Evolutionary conservation across 2,113 vertebrate species (phyloP).

Genomic region (Paedocypris sp.): DNA sequence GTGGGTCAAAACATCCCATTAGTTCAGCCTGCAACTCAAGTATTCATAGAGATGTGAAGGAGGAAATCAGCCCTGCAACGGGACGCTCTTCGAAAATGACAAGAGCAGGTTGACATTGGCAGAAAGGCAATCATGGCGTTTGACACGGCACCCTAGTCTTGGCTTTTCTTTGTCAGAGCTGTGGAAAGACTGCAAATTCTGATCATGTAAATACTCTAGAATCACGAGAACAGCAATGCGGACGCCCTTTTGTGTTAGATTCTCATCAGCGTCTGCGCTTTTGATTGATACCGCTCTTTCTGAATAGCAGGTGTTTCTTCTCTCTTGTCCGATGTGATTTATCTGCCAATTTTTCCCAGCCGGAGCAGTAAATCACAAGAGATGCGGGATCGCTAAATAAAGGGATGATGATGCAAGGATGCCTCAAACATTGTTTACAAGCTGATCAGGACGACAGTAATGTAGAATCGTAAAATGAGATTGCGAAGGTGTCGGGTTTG

Average conservation of each 20-base stretch:
- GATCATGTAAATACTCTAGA: constrained; percentile 18
- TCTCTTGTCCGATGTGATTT: constrained; percentile 44
- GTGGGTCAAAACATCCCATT: not conserved
- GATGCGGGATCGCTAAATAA: constrained; percentile 44
- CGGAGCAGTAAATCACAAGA: constrained; percentile 34
- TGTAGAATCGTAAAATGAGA: not conserved
- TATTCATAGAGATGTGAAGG: not conserved
- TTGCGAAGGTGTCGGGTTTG: not conserved
- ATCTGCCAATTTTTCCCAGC: constrained; percentile 50
- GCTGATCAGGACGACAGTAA: not conserved
- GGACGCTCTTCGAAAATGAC: not conserved
- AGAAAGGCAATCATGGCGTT: not conserved
- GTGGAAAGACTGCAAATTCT: too few relatives aligned
- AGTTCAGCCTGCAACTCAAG: not conserved
- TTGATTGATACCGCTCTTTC: constrained; percentile 54
- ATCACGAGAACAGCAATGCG: constrained; percentile 46
- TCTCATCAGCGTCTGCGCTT: constrained; percentile 47
- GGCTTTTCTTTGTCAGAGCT: not conserved
- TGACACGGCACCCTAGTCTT: not conserved
- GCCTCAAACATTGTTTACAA: not conserved
- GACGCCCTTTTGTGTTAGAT: constrained; percentile 35
- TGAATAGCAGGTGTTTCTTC: constrained; percentile 50
- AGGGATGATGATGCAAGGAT: constrained; percentile 30
- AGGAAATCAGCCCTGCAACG: not conserved
- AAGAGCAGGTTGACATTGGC: constrained; percentile 11